phyloP scores from a whole-genome alignment of 2,113 vertebrate species.

The Psilopsiagon aymara region DNA sequence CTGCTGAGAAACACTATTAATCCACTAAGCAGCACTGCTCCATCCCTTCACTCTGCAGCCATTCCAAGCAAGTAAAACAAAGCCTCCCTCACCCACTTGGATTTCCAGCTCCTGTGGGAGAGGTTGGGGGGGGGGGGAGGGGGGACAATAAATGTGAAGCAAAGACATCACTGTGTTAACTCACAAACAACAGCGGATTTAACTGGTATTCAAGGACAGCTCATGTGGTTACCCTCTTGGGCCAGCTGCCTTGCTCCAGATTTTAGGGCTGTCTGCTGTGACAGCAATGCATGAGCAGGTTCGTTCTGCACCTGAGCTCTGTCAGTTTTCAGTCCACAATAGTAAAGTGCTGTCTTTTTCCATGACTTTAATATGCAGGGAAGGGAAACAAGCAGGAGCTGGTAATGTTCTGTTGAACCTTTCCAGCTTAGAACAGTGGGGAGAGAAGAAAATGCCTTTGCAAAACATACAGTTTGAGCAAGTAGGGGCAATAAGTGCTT shows the following conservation, averaged over 20 bases:
- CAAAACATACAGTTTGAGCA: slow-evolving; percentile 33
- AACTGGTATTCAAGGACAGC: rapidly evolving
- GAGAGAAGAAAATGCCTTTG: slow-evolving; percentile 2
- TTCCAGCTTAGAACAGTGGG: background rate
- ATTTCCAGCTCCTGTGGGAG: background rate
- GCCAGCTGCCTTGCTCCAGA: background rate
- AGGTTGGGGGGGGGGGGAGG: rapidly evolving
- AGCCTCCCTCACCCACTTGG: rapidly evolving
- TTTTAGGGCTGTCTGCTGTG: background rate
- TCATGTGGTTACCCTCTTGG: background rate
- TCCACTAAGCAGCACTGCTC: background rate
- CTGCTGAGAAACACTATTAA: slow-evolving; percentile 12
- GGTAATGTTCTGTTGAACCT: background rate
- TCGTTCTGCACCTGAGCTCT: background rate
- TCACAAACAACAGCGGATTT: background rate
- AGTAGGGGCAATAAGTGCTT: background rate
- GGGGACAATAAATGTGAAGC: background rate
- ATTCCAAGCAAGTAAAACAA: background rate
- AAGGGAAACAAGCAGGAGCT: background rate
- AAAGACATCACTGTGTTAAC: background rate
- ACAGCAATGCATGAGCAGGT: rapidly evolving
- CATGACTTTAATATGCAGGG: background rate
- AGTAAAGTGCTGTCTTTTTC: background rate
- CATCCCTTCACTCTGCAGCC: background rate
- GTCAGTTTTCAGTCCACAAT: background rate